Conservation (phyloP, 2,888 invertebrate genomes). For the Cistogaster globosa region DNA sequence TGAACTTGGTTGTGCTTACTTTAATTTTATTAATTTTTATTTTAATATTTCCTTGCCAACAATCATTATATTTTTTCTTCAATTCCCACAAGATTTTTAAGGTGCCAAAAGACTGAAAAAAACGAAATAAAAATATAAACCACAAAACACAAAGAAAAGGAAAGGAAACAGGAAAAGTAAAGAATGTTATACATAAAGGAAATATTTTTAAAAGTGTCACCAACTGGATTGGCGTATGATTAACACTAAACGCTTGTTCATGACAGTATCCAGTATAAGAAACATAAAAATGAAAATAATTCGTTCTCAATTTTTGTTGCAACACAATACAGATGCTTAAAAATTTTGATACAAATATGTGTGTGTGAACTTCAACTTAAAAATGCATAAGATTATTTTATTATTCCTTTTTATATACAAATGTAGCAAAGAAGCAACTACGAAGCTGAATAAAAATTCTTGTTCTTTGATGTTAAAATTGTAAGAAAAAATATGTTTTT, state of each 20-base stretch:
- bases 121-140: constrained; percentile 26
- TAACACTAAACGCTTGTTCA: constrained; percentile 66
- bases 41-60: neutral
- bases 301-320: constrained; percentile 22
- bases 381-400: constrained; percentile 50
- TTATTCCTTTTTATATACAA: neutral
- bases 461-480: constrained; percentile 44
- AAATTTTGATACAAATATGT: constrained; percentile 27
- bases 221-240: constrained; percentile 70
- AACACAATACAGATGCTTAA: constrained; percentile 39
- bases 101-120: constrained; percentile 1
- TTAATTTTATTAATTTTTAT: neutral
- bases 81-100: neutral
- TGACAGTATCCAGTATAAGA: constrained; percentile 43
- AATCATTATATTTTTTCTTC: neutral
- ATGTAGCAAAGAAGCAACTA: constrained; percentile 5
- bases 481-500: constrained; percentile 16
- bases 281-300: constrained; percentile 44
- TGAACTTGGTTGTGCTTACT: no score
- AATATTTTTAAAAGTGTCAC: constrained; percentile 68
- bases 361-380: constrained; percentile 22
- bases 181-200: constrained; percentile 51
- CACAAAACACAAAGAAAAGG: constrained; percentile 5
- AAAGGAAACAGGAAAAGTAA: constrained; percentile 35
- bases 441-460: neutral